Evolutionary conservation across 2,888 invertebrate genomes (phyloP), one percentile per base, ranked within the genome.

Genomic region (Clepsis dumicolana): DNA sequence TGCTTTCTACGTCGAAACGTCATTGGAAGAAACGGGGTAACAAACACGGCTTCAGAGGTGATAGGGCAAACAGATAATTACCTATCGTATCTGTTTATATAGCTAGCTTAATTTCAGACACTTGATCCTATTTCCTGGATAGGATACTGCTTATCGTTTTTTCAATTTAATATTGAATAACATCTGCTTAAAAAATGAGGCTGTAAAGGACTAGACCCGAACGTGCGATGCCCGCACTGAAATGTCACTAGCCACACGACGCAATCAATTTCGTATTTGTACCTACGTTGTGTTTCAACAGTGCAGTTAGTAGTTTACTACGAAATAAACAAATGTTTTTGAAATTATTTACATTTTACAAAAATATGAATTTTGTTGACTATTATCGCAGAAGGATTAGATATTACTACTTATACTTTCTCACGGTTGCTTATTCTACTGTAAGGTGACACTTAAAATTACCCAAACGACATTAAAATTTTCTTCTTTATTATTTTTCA

Each of bases 221-320:
- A 60, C 72, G 48, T 70, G 74, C 82, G 80, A 73, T 81, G 71
- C 74, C 80, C 82, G 84, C 86, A 87, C 92, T 91, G 86, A 92
- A 93, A 92, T 93, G 92, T 93, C 92, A 91, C 85, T 91, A 86
- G 90, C 86, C 89, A 89, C 89, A 90, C 91, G 90, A 89, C 87
- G 92, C 90, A 93, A 93, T 93, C 93, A 93, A 92, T 93, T 91
- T 93, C 92, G 87, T 87, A 93, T 93, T 93, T 92, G 93, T 93
- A 92, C n/a, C n/a, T n/a, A n/a, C 86, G 85, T 87, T 82, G 83
- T 84, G 86, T 84, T 83, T 82, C 83, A 87, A 88, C 91, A 89
- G 85, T 84, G 84, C 82, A 87, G 83, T 80, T 79, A 87, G 86
- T 87, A 86, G 88, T 89, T 89, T 89, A 54, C 90, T 90, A 90